Percentiles rank a stretch among this genome's conserved stretches.
Evolutionary conservation across 2,113 vertebrate species (phyloP).

Genomic region (Zootoca vivipara): DNA sequence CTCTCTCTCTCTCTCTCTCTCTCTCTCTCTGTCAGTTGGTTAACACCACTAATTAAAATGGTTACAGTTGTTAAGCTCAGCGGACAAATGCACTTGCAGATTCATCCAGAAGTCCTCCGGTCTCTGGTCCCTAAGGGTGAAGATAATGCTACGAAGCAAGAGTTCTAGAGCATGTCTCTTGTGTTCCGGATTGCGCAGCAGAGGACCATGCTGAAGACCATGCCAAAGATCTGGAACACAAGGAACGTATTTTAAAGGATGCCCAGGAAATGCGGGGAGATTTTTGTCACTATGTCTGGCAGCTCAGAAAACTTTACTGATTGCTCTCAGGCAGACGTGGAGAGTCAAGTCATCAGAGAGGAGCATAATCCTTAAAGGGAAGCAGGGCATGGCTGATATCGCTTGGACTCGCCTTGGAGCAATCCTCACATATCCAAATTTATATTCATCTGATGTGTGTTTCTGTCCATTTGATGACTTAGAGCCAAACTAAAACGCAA

Average conservation of each 20-base stretch:
- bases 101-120: slow-evolving; percentile 58
- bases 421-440: not conserved
- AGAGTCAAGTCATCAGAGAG: not conserved
- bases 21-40: slow-evolving; percentile 65
- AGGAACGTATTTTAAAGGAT: slow-evolving; percentile 59
- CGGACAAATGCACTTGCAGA: slow-evolving; percentile 64
- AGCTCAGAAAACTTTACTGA: slow-evolving; percentile 20
- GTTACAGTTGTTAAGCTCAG: slow-evolving; percentile 73
- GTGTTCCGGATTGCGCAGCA: slow-evolving; percentile 95
- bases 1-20: too few species aligned
- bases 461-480: not conserved
- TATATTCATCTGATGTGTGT: not conserved
- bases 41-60: slow-evolving; percentile 68
- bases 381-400: fast-evolving
- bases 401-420: too few species aligned
- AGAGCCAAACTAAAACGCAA: not conserved
- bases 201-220: slow-evolving; percentile 98
- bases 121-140: slow-evolving; percentile 13
- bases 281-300: not conserved
- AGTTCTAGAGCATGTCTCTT: slow-evolving; percentile 88
- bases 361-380: slow-evolving; percentile 3
- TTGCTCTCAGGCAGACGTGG: not conserved
- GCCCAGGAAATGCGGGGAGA: not conserved
- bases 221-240: slow-evolving; percentile 91
- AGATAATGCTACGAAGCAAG: slow-evolving; percentile 42